These are phyloP conservation scores for Aldrovandia affinis DNA, from an alignment of 2,797 vertebrate genomes.

Conservation along the genomic window DNA sequence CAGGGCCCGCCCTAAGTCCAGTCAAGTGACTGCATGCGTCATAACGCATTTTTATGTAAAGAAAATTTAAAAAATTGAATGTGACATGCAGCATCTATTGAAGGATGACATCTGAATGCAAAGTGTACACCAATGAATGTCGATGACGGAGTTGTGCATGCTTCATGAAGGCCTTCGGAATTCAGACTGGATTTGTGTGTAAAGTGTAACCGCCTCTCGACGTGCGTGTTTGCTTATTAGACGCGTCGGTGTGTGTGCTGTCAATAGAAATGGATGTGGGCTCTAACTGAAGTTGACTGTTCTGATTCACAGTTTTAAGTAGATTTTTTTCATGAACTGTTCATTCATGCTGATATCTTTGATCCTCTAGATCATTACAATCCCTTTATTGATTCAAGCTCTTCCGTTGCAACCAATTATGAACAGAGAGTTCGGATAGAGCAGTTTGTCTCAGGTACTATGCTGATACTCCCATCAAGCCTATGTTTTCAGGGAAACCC, in stretches of 20 bases:
- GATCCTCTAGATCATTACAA: conserved; percentile 88
- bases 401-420: conserved; percentile 84
- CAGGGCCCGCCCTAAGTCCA: no score
- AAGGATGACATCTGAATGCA: neutral
- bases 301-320: neutral
- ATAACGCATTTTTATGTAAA: no score
- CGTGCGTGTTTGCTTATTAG: neutral
- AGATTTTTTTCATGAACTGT: conserved; percentile 41
- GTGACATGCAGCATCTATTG: no score
- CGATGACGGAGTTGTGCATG: neutral
- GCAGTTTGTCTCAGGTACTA: conserved; percentile 87
- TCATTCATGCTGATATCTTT: conserved; percentile 71
- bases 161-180: neutral
- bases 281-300: neutral
- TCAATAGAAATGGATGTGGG: neutral
- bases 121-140: no score
- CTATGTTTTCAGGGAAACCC: conserved; percentile 65
- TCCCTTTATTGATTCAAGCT: conserved; percentile 87
- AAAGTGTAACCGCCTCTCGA: neutral
- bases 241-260: neutral
- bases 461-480: conserved; percentile 72
- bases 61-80: no score
- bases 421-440: conserved; percentile 85
- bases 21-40: no score
- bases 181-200: conserved; percentile 8